A percentile compares a stretch with the other conserved stretches of the same genome.
Conservation (phyloP, 2,888 invertebrate species). For the Stegana nigrithorax region DNA sequence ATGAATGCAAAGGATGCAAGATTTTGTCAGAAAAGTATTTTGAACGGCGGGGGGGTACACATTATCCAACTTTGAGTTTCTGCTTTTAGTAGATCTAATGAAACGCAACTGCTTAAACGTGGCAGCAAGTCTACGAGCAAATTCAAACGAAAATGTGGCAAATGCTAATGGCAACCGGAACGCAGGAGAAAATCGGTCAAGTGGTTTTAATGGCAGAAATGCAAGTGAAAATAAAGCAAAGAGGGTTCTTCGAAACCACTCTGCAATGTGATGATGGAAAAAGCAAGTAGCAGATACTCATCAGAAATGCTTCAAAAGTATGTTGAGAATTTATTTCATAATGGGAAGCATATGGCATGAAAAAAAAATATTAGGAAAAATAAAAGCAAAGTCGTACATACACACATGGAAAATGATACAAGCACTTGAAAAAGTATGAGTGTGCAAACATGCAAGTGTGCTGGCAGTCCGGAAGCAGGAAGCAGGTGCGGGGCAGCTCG, state of each 20-base stretch:
- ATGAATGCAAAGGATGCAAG: no score
- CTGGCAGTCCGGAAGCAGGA: no score
- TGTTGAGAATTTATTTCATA: constrained; percentile 4
- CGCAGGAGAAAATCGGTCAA: constrained; percentile 18
- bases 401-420: constrained; percentile 10
- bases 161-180: no score
- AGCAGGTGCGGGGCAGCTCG: no score
- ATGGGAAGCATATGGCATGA: neutral
- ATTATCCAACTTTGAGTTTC: no score
- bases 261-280: neutral
- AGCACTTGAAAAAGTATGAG: constrained; percentile 6
- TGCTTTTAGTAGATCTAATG: no score
- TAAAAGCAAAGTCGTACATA: neutral
- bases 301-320: constrained; percentile 6
- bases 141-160: no score
- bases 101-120: no score
- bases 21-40: no score
- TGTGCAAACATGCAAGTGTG: neutral
- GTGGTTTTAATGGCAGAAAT: constrained; percentile 3
- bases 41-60: no score
- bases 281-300: constrained; percentile 11
- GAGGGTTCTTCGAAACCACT: neutral
- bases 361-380: neutral
- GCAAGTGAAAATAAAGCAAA: no score
- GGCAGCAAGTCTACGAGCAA: no score